Conservation (phyloP, 2,797 vertebrate species). For the Siniperca undulata region DNA sequence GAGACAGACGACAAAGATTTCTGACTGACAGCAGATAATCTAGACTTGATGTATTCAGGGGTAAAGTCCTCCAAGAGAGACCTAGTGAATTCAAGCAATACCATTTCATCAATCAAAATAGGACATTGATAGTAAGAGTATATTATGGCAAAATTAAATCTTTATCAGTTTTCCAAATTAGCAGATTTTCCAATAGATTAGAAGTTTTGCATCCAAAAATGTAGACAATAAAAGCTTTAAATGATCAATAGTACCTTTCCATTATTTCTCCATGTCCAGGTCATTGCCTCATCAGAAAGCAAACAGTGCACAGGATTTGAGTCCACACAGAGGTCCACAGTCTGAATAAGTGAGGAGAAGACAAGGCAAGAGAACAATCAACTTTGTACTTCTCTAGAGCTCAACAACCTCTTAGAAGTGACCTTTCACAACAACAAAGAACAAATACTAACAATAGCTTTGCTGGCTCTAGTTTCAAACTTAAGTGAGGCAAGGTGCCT, state of each 20-base stretch:
- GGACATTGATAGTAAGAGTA: neutral
- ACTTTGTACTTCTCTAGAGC: conserved; percentile 28
- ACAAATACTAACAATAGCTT: conserved; percentile 69
- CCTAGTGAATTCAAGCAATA: conserved; percentile 5
- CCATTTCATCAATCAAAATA: neutral
- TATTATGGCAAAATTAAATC: neutral
- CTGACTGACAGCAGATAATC: conserved; percentile 21
- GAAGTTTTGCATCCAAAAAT: neutral
- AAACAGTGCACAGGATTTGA: conserved; percentile 30
- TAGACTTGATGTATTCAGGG: neutral
- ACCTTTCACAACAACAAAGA: conserved; percentile 56
- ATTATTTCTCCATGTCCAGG: conserved; percentile 19
- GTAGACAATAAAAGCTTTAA: conserved; percentile 7
- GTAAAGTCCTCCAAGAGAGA: neutral
- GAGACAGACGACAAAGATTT: conserved; percentile 3
- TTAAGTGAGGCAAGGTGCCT: conserved; percentile 73
- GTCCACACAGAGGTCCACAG: conserved; percentile 33
- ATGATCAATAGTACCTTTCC: conserved; percentile 49
- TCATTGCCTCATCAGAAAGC: conserved; percentile 9
- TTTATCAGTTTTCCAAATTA: neutral
- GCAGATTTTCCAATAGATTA: neutral
- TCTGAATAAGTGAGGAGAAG: conserved; percentile 58
- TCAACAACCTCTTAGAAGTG: conserved; percentile 66
- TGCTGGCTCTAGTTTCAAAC: conserved; percentile 66
- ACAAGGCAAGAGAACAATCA: conserved; percentile 45